Evolutionary conservation across 2,888 invertebrate species (phyloP).

Genomic region (Dynastes hyllus): DNA sequence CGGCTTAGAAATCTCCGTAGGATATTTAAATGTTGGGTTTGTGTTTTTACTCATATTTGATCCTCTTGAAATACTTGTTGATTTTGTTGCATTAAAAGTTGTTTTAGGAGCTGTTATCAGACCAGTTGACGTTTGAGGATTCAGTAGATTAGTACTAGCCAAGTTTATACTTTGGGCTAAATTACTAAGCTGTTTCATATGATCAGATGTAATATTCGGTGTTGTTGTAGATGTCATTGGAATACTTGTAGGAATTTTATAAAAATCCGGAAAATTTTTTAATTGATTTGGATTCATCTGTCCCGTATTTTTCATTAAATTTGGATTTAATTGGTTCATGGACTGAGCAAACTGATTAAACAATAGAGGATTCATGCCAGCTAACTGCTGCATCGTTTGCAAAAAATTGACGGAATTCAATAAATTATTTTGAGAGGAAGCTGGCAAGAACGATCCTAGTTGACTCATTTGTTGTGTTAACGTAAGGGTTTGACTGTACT

Average conservation of each 20-base stretch:
- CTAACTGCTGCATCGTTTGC: constrained; percentile 58
- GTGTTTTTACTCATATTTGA: constrained; percentile 29
- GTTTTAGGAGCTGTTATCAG: constrained; percentile 21
- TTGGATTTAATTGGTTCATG: constrained; percentile 57
- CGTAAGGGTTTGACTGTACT: constrained; percentile 67
- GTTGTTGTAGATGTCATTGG: constrained; percentile 47
- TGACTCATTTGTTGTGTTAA: constrained; percentile 59
- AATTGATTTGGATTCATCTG: constrained; percentile 20
- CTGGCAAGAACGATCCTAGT: constrained; percentile 49
- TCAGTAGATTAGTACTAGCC: constrained; percentile 23
- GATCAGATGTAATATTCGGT: constrained; percentile 45
- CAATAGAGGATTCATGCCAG: constrained; percentile 56
- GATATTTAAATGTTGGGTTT: constrained; percentile 55
- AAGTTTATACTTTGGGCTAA: constrained; percentile 43
- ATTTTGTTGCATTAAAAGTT: constrained; percentile 39
- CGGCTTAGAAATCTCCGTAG: constrained; percentile 54
- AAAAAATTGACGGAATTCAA: constrained; percentile 57
- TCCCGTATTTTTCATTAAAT: constrained; percentile 57
- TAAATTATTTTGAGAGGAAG: constrained; percentile 49
- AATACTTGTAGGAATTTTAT: constrained; percentile 53
- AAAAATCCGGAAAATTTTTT: constrained; percentile 47
- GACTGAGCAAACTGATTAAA: constrained; percentile 57
- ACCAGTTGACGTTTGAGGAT: constrained; percentile 22
- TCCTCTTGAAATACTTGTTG: constrained; percentile 25
- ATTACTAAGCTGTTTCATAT: constrained; percentile 46